Evolutionary conservation across 2,888 invertebrate genomes (phyloP).

Genomic region (Ichneumoninae sp.): DNA sequence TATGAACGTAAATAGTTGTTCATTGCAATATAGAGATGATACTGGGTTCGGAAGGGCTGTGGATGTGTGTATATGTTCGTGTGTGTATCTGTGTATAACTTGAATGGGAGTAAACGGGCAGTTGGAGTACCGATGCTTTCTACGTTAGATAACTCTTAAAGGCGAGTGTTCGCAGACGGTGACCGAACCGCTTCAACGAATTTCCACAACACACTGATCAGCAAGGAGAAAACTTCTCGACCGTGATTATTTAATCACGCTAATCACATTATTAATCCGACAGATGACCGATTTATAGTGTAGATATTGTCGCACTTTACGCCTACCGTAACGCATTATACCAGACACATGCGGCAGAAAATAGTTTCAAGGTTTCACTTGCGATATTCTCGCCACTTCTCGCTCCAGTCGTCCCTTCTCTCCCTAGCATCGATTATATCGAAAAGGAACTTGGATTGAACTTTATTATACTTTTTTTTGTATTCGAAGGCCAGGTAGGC

Average conservation of each 20-base stretch:
- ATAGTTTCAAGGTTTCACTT: conserved; percentile 76
- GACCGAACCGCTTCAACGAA: conserved; percentile 9
- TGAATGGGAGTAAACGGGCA: not conserved
- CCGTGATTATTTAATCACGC: conserved; percentile 9
- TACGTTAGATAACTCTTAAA: conserved; percentile 15
- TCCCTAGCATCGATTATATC: conserved; percentile 72
- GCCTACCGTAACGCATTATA: conserved; percentile 44
- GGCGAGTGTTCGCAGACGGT: conserved; percentile 11
- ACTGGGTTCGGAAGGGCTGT: conserved; percentile 21
- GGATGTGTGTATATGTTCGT: conserved; percentile 20
- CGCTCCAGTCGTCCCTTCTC: conserved; percentile 38
- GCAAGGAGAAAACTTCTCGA: conserved; percentile 18
- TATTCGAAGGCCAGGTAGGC: conserved; percentile 70
- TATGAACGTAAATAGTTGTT: conserved; percentile 29
- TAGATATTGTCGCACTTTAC: conserved; percentile 77
- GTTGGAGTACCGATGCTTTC: conserved; percentile 30
- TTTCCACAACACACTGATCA: conserved; percentile 30
- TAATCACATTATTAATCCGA: conserved; percentile 13
- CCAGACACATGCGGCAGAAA: conserved; percentile 77
- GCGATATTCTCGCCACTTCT: conserved; percentile 72
- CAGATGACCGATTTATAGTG: conserved; percentile 55
- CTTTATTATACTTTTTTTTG: conserved; percentile 72
- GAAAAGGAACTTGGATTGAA: conserved; percentile 81
- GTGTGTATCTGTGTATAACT: conserved; percentile 5
- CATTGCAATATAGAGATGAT: conserved; percentile 20